A percentile compares a stretch with the other conserved stretches of the same genome.
These are phyloP conservation scores for Megalonaias nervosa DNA, from an alignment of 1,140 invertebrate genomes.

Conservation along the genomic window DNA sequence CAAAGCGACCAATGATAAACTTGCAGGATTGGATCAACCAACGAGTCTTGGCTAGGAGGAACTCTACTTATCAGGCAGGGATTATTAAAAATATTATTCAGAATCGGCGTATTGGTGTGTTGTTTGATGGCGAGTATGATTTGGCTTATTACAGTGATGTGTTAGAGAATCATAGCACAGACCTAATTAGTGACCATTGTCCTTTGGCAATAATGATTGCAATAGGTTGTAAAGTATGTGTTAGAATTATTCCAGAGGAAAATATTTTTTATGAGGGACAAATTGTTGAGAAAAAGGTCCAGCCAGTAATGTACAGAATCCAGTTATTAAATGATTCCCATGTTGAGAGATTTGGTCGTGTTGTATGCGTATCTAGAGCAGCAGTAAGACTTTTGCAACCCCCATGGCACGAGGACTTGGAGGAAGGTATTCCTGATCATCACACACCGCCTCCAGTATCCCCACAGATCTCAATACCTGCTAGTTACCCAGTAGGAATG, in stretches of 20 bases:
- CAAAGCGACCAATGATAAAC: slow-evolving; percentile 76
- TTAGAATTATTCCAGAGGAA: slow-evolving; percentile 74
- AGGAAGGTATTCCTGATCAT: slow-evolving; percentile 73
- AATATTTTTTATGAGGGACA: slow-evolving; percentile 86
- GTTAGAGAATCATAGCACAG: slow-evolving; percentile 83
- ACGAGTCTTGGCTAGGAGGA: slow-evolving; percentile 87
- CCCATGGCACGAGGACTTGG: slow-evolving; percentile 96
- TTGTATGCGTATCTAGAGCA: slow-evolving; percentile 81
- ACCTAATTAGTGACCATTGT: slow-evolving; percentile 94
- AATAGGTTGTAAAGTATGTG: slow-evolving; percentile 78
- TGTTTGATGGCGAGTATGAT: slow-evolving; percentile 81
- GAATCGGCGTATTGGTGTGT: slow-evolving; percentile 80
- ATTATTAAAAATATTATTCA: slow-evolving; percentile 78
- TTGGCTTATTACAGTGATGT: slow-evolving; percentile 75
- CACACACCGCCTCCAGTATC: slow-evolving; percentile 37
- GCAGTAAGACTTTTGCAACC: slow-evolving; percentile 91
- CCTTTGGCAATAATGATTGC: slow-evolving; percentile 85
- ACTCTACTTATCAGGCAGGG: slow-evolving; percentile 87
- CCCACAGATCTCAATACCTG: slow-evolving; percentile 27
- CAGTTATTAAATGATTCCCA: slow-evolving; percentile 5
- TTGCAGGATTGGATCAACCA: slow-evolving; percentile 93
- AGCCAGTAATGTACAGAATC: slow-evolving; percentile 81
- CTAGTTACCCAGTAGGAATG: background rate
- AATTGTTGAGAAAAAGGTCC: slow-evolving; percentile 81
- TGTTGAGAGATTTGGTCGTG: slow-evolving; percentile 25